Percentiles rank a stretch among this genome's conserved stretches.
Conservation (phyloP, 2,888 invertebrate genomes). For the Drosophila barbarae region DNA sequence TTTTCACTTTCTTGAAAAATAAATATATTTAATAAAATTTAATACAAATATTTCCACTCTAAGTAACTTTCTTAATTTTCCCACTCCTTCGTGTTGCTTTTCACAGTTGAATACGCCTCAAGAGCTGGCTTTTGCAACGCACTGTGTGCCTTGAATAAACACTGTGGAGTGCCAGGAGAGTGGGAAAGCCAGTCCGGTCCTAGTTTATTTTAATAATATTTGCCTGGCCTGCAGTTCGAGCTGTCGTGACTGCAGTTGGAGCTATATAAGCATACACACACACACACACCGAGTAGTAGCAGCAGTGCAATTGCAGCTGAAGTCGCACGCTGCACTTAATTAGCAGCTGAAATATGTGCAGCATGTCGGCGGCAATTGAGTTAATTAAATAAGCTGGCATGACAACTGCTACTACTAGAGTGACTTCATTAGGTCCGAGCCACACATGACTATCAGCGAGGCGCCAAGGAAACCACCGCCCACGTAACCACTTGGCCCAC, state of each 20-base stretch:
- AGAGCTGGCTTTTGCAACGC: slow-evolving; percentile 21
- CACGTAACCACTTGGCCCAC: slow-evolving; percentile 8
- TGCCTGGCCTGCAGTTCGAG: slow-evolving; percentile 46
- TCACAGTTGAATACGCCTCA: slow-evolving; percentile 24
- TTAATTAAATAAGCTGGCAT: slow-evolving; percentile 66
- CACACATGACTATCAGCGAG: slow-evolving; percentile 1
- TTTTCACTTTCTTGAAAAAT: background rate
- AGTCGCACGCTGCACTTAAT: slow-evolving; percentile 62
- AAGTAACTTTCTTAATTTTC: background rate
- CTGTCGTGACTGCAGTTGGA: slow-evolving; percentile 58
- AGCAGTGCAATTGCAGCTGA: slow-evolving; percentile 15
- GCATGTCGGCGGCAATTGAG: slow-evolving; percentile 50
- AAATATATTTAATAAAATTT: background rate
- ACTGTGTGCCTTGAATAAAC: slow-evolving; percentile 30
- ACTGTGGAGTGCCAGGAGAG: background rate
- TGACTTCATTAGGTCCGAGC: slow-evolving; percentile 26
- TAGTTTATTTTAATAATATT: slow-evolving; percentile 62
- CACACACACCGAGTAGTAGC: background rate
- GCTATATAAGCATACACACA: background rate
- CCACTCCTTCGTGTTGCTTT: background rate
- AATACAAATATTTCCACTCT: background rate
- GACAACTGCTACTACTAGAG: slow-evolving; percentile 49
- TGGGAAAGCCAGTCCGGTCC: slow-evolving; percentile 6
- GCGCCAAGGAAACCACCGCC: slow-evolving; percentile 3
- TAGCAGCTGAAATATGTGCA: slow-evolving; percentile 58